Evolutionary conservation across 2,113 vertebrate species (phyloP), one percentile per base, ranked within the genome.

Genomic region (Python bivittatus): DNA sequence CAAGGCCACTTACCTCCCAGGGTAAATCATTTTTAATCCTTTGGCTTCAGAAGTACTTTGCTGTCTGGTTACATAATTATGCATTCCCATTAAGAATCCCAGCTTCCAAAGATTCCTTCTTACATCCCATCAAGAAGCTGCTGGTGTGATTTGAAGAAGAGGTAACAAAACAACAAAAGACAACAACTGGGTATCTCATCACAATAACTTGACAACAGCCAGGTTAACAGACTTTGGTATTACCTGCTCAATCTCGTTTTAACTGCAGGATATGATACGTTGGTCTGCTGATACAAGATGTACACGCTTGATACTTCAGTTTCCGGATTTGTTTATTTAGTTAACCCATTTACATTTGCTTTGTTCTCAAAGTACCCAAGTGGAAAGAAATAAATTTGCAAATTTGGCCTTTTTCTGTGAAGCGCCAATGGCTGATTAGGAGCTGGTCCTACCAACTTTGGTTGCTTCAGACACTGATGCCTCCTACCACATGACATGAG

Each of bases 11-110:
- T 88, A 92, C 92, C 95, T 88, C 94, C 94, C 95, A 88, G 91
- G 95, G 94, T 93, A 97, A 96, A 96, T 96, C 88, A 96, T 92
- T 94, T 96, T 95, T 95, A 96, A 95, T 93, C 95, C 94, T 93
- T 92, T 94, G 96, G 95, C 95, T 84, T 93, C 90, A 95, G 93
- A 95, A 94, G 93, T 96, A 95, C 95, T 97, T 96, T 93, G 90
- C 94, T 92, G 95, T 94, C 95, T 92, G 93, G 86, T 53, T 91
- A 95, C 93, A 95, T 57, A 87, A 88, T 96, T 94, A 94, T 92
- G 87, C 93, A 17, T 95, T 95, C 90, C 56, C 57, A 90, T 86
- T 94, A 91, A 92, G 93, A 94, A 93, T 90, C 68, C 84, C 20
- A 91, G 72, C 90, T 89, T 95, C 91, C 95, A 94, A 57, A 92